Evolutionary conservation across 2,797 vertebrate genomes (phyloP).

Genomic region (Acanthurus tractus): DNA sequence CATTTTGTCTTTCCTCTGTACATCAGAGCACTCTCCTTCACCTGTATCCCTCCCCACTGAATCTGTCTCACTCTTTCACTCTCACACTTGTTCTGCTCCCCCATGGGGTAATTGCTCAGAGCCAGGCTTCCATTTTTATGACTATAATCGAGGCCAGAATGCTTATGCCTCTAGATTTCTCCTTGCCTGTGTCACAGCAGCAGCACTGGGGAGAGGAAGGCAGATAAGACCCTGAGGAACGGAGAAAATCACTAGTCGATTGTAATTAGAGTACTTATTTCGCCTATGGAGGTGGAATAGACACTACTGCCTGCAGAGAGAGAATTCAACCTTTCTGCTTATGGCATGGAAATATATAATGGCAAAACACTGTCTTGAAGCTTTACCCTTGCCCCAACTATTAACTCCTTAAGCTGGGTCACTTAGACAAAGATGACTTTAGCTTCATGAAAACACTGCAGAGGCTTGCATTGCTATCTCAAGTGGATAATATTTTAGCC

Average conservation of each 20-base stretch:
- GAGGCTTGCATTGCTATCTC: slow-evolving; percentile 42
- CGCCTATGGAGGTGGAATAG: slow-evolving; percentile 65
- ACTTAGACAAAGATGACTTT: slow-evolving; percentile 52
- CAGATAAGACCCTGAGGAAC: slow-evolving; percentile 73
- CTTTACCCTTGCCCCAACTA: slow-evolving; percentile 41
- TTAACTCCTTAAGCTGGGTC: slow-evolving; percentile 61
- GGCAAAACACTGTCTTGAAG: slow-evolving; percentile 44
- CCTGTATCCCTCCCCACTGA: slow-evolving; percentile 65
- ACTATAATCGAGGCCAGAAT: slow-evolving; percentile 82
- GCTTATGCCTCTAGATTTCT: slow-evolving; percentile 79
- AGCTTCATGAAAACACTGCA: slow-evolving; percentile 63
- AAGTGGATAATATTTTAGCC: slow-evolving; percentile 60
- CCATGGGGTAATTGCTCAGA: slow-evolving; percentile 77
- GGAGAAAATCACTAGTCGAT: slow-evolving; percentile 79
- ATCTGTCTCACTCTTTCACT: slow-evolving; percentile 52
- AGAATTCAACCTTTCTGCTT: slow-evolving; percentile 63
- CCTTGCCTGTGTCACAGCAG: slow-evolving; percentile 73
- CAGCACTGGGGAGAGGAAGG: slow-evolving; percentile 58
- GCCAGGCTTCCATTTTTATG: slow-evolving; percentile 81
- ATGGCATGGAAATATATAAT: slow-evolving; percentile 44
- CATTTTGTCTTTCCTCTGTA: slow-evolving; percentile 60
- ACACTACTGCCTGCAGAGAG: slow-evolving; percentile 53
- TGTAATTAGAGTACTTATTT: slow-evolving; percentile 79
- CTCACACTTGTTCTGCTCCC: slow-evolving; percentile 57
- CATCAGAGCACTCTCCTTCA: slow-evolving; percentile 75